A percentile compares a stretch with the other conserved stretches of the same genome.
These are phyloP conservation scores for Beroe forskalii DNA, from an alignment of 37 sponge, comb jelly and placozoan genomes.

Conservation along the genomic window DNA sequence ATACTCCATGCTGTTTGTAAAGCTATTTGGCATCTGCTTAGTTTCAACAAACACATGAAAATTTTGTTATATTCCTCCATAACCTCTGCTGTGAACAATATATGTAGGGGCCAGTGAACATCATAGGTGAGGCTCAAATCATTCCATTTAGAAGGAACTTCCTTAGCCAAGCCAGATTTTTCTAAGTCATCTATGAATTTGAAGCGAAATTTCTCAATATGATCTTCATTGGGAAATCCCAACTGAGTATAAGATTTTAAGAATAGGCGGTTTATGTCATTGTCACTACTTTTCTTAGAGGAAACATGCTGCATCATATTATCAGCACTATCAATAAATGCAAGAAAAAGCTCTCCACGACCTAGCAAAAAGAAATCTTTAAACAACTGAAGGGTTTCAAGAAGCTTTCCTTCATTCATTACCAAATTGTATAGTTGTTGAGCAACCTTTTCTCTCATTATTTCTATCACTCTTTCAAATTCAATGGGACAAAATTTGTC, in stretches of 20 bases:
- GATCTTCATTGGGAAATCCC: constrained; percentile 21
- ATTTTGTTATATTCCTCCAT: constrained; percentile 79
- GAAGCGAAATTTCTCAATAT: constrained; percentile 37
- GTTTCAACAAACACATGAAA: constrained; percentile 77
- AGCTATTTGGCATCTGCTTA: constrained; percentile 74
- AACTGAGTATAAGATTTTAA: constrained; percentile 16
- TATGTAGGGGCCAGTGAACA: constrained; percentile 85
- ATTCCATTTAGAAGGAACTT: constrained; percentile 69
- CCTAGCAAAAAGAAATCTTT: constrained; percentile 94
- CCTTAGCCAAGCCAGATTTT: neutral
- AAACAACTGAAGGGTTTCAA: constrained; percentile 66
- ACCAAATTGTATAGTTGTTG: constrained; percentile 4
- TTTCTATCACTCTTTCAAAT: constrained; percentile 52
- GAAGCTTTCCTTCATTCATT: constrained; percentile 64
- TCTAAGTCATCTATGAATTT: neutral
- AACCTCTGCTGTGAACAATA: constrained; percentile 81
- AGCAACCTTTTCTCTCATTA: constrained; percentile 61
- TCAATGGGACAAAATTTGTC: constrained; percentile 54
- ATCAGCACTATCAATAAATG: constrained; percentile 78
- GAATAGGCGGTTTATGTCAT: constrained; percentile 41
- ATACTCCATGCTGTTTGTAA: constrained; percentile 84
- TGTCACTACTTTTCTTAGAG: constrained; percentile 35
- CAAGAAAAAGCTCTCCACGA: constrained; percentile 87
- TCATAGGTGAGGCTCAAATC: constrained; percentile 72
- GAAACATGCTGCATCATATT: constrained; percentile 67